A percentile compares a stretch with the other conserved stretches of the same genome.
These are phyloP conservation scores for Xyrauchen texanus DNA, from an alignment of 2,113 vertebrate species.

Conservation along the genomic window DNA sequence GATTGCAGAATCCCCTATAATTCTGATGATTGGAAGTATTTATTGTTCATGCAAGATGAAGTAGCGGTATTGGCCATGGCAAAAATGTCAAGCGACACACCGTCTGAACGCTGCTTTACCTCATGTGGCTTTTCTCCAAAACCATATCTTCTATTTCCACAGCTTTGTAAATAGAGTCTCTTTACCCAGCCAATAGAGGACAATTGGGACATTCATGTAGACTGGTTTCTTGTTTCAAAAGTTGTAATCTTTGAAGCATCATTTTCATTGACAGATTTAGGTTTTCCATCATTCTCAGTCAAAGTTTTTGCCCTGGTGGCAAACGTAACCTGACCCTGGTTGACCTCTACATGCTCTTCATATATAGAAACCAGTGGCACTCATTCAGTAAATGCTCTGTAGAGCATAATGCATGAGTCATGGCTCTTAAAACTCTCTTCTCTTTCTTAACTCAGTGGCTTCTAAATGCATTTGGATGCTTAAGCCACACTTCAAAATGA, in stretches of 20 bases:
- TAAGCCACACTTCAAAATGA: too few relatives aligned
- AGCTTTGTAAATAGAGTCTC: slow-evolving; percentile 26
- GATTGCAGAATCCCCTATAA: not conserved
- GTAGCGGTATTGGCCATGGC: not conserved
- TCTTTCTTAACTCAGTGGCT: too few relatives aligned
- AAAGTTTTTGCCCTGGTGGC: too few relatives aligned
- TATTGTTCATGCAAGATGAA: not conserved
- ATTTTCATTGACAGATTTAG: slow-evolving; percentile 4
- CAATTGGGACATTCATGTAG: slow-evolving; percentile 19
- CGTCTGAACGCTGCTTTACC: slow-evolving; percentile 11
- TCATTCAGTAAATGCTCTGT: too few relatives aligned
- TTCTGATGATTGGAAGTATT: not conserved
- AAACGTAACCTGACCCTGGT: too few relatives aligned
- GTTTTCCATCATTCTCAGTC: not conserved
- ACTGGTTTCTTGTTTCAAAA: slow-evolving; percentile 24
- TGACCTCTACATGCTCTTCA: too few relatives aligned
- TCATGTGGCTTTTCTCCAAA: slow-evolving; percentile 40
- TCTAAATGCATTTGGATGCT: too few relatives aligned
- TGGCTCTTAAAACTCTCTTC: too few relatives aligned
- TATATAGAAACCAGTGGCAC: too few relatives aligned
- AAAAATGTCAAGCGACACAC: not conserved
- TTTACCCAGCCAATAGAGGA: slow-evolving; percentile 11
- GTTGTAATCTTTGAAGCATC: slow-evolving; percentile 16
- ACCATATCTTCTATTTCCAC: slow-evolving; percentile 35
- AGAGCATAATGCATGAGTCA: too few relatives aligned